Evolutionary conservation across 1,140 invertebrate species (phyloP).

Genomic region (Euborellia annulipes): DNA sequence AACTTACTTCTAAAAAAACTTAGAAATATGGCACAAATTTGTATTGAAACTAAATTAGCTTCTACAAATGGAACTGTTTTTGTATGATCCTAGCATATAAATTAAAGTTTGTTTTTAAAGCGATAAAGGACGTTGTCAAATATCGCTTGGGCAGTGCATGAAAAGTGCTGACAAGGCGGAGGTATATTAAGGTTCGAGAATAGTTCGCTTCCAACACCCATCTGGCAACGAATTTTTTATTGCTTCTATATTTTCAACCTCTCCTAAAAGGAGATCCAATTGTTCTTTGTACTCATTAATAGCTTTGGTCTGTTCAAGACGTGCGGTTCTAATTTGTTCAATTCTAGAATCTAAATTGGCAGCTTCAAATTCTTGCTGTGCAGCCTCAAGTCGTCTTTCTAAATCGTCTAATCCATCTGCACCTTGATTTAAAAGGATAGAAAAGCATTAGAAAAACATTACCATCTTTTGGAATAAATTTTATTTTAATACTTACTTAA

Average conservation of each 20-base stretch:
- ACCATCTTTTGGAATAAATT: background rate
- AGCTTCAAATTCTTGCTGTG: slow-evolving; percentile 52
- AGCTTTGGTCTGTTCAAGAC: slow-evolving; percentile 43
- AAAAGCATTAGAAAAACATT: background rate
- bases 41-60: too few species aligned
- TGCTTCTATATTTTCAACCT: slow-evolving; percentile 74
- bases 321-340: slow-evolving; percentile 48
- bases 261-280: slow-evolving; percentile 47
- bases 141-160: background rate
- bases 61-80: too few species aligned
- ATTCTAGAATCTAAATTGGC: slow-evolving; percentile 64
- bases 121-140: too few species aligned
- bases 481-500: slow-evolving; percentile 35
- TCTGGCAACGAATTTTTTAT: slow-evolving; percentile 68
- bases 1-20: too few species aligned
- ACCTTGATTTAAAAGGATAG: slow-evolving; percentile 33
- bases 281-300: slow-evolving; percentile 72
- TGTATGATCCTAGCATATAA: too few species aligned
- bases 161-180: background rate
- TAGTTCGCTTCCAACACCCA: slow-evolving; percentile 56
- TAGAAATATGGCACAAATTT: too few species aligned
- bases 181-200: slow-evolving; percentile 29
- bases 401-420: slow-evolving; percentile 48
- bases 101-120: too few species aligned
- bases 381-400: slow-evolving; percentile 52